Conservation (phyloP, 2,113 vertebrate genomes). For the Hemibagrus wyckioides region DNA sequence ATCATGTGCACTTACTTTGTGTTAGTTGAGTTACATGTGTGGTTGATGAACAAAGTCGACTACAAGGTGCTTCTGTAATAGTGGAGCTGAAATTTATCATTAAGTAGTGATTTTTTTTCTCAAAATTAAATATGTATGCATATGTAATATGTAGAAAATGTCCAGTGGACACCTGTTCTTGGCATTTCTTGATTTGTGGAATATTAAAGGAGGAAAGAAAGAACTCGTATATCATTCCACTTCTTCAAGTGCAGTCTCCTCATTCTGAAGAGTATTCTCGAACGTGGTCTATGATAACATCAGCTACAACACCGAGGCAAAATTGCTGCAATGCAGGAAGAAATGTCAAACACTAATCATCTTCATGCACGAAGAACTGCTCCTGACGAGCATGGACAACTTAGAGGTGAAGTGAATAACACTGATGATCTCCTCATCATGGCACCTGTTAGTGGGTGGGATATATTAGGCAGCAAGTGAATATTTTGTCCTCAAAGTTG, state of each 20-base stretch:
- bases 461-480: too few species aligned
- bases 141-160: background rate
- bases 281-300: background rate
- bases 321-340: background rate
- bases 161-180: background rate
- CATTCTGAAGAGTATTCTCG: background rate
- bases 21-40: background rate
- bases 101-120: background rate
- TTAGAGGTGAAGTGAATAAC: too few species aligned
- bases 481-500: background rate
- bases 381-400: background rate
- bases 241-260: background rate
- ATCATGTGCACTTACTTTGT: background rate
- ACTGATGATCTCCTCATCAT: too few species aligned
- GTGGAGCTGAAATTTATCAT: background rate
- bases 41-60: background rate
- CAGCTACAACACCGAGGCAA: background rate
- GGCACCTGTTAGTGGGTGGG: too few species aligned
- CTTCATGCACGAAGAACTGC: background rate
- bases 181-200: background rate
- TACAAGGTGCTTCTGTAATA: background rate
- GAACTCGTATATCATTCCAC: background rate
- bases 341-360: background rate
- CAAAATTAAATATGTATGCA: too few species aligned
- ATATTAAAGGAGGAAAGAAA: background rate